Base-by-base conservation (phyloP, 2,888 invertebrate genomes). In the Junonia oenone region DNA sequence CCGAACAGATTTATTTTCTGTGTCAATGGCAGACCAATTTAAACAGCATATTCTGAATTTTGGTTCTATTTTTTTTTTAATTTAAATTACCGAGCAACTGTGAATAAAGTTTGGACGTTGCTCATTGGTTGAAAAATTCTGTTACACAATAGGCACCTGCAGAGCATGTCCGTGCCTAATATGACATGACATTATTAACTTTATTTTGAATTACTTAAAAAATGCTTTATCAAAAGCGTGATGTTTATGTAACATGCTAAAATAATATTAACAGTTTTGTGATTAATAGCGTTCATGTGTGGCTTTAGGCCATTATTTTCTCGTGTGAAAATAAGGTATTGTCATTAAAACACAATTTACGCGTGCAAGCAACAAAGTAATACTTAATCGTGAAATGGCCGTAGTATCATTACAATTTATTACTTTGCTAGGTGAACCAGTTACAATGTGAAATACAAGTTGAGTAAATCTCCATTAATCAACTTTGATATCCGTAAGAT, bases 311-410 rank as follows among this genome's bases (percentile, higher is more conserved):
- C 31, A 58, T 60, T 60, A 55, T 60, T 55, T 60, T 52, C 43
- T 52, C 48, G 48, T 59, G 56, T 48, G 52, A 60, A 58, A 55
- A 51, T 43, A 55, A 60, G 46, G 55, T 57, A 52, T 59, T 57
- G 43, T 43, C 54, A 58, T 62, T 60, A 62, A 60, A 60, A 54
- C 52, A 60, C 62, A 60, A 62, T 62, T 60, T 58, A 46, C 58
- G 29, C 17, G 51, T 50, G 50, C 47, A 50, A 37, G 46, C 38
- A 46, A 54, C 57, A 51, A 54, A 51, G 55, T 62, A 52, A 47
- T 46, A 33, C 49, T 55, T 49, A 55, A 52, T 55, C 38, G 49
- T 49, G 26, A 35, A 52, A 29, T 49, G 37, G 45, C 48, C 4
- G 38, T 19, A 19, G 38, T 51, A 55, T 38, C 46, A 51, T 55